Base-by-base conservation (phyloP, 2,797 vertebrate species). In the Coregonus suidteri region DNA sequence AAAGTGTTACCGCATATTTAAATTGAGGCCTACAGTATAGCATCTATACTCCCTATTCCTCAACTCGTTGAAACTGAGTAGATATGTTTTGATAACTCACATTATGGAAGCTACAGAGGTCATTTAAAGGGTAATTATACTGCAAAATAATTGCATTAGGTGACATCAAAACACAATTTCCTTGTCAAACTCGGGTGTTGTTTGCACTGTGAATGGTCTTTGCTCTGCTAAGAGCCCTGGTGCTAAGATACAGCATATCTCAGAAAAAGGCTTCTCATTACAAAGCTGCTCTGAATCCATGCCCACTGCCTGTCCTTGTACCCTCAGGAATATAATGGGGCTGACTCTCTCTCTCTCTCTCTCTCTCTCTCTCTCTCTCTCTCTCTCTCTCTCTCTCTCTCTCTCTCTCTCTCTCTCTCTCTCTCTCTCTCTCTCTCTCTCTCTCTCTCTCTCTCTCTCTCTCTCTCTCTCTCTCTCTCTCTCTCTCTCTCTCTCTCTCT, bases 161-260 rank as follows among this genome's bases (percentile, higher is more conserved):
- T 5, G 56, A 6, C 18, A 56, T 56, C 18, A 18, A 56, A 56
- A 56, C 54, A 59, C 1, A 18, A 59, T 59, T 18, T 59, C 6
- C 54, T 20, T 18, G 16, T 59, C 54, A 59, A 59, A 20, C 15
- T 47, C 69, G 4, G 69, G 11, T 20, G 69, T 5, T 20, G 9
- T 71, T 71, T 71, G 18, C 11, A 51, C 69, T 71, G 1, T 51
- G 14, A 73, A 56, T 25, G 51, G 51, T 74, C 16, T 73, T 73
- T 56, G 64, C 52, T 66, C 15, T 83, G 75, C 73, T 77, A 77
- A 37, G 3, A 79, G 67, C 71, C 79, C 82, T 84, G 73, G 69
- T 79, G 75, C 77, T 78, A 71, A 78, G 82, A 85, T 75, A 35
- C 37, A 71, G 53, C 35, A 65, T 75, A 71, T 85, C 79, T 80